These are phyloP conservation scores for Phoxinus phoxinus DNA, from an alignment of 2,113 vertebrate species.

Conservation along the genomic window DNA sequence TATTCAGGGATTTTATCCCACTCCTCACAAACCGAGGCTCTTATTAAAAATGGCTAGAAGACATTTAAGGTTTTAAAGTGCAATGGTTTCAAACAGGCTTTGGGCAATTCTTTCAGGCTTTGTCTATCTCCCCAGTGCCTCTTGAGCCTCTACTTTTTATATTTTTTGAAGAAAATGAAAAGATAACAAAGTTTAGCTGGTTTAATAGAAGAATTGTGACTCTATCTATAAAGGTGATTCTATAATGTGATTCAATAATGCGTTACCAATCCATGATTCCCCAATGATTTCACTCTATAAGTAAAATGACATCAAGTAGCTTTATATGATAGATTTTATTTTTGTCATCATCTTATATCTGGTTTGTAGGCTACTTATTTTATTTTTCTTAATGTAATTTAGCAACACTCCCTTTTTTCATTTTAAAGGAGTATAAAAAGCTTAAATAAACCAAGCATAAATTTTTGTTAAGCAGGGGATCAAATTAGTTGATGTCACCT, in stretches of 20 bases:
- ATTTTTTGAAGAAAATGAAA: conserved; percentile 26
- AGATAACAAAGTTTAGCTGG: conserved; percentile 3
- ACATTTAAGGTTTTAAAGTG: conserved; percentile 43
- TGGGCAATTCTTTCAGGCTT: conserved; percentile 33
- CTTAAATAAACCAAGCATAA: background rate
- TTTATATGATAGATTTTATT: conserved; percentile 4
- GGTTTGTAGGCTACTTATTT: background rate
- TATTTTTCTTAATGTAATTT: background rate
- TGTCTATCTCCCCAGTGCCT: conserved; percentile 5
- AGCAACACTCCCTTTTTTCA: background rate
- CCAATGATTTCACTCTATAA: background rate
- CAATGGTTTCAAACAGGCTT: conserved; percentile 17
- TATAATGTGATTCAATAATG: background rate
- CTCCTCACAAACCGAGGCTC: conserved; percentile 29
- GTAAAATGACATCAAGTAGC: background rate
- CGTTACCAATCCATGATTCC: conserved; percentile 1
- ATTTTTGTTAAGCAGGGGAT: background rate
- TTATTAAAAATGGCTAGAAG: conserved; percentile 52
- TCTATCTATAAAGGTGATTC: conserved; percentile 9
- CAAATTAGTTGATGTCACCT: background rate
- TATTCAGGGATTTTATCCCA: conserved; percentile 41
- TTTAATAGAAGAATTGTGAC: conserved; percentile 3
- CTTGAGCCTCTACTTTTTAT: background rate
- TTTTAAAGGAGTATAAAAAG: background rate
- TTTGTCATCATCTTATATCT: background rate